Percentiles rank a stretch among this genome's conserved stretches.
These are phyloP conservation scores for Glomeris marginata DNA, from an alignment of 2,888 invertebrate species.

Conservation along the genomic window DNA sequence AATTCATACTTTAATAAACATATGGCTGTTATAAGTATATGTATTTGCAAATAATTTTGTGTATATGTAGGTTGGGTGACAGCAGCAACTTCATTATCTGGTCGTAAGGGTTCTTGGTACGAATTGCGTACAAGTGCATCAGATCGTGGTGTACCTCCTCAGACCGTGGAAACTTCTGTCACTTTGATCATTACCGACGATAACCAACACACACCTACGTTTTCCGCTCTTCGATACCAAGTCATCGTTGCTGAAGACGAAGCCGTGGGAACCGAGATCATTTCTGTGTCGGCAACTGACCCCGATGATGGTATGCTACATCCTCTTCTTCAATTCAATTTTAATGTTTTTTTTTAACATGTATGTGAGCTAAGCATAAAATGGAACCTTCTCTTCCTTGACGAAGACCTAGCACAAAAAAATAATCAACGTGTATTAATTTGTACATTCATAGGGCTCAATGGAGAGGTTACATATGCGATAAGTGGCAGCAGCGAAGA, in stretches of 20 bases:
- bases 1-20: too few relatives aligned
- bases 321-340: too few relatives aligned
- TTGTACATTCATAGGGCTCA: conserved; percentile 47
- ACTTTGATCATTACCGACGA: conserved; percentile 68
- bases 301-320: conserved; percentile 40
- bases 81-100: conserved; percentile 43
- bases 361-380: too few relatives aligned
- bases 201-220: conserved; percentile 63
- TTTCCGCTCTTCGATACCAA: conserved; percentile 65
- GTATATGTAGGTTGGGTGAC: conserved; percentile 45
- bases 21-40: neutral
- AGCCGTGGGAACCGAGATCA: conserved; percentile 64
- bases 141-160: conserved; percentile 77
- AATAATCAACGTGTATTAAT: too few relatives aligned
- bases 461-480: conserved; percentile 70
- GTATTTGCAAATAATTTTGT: neutral
- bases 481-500: conserved; percentile 71
- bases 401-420: too few relatives aligned
- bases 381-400: too few relatives aligned
- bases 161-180: conserved; percentile 56
- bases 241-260: conserved; percentile 85
- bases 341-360: too few relatives aligned
- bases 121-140: conserved; percentile 29
- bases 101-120: conserved; percentile 25
- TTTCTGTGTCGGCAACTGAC: conserved; percentile 71